A percentile compares a stretch with the other conserved stretches of the same genome.
Conservation (phyloP, 2,888 invertebrate species). For the Brassicogethes aeneus region DNA sequence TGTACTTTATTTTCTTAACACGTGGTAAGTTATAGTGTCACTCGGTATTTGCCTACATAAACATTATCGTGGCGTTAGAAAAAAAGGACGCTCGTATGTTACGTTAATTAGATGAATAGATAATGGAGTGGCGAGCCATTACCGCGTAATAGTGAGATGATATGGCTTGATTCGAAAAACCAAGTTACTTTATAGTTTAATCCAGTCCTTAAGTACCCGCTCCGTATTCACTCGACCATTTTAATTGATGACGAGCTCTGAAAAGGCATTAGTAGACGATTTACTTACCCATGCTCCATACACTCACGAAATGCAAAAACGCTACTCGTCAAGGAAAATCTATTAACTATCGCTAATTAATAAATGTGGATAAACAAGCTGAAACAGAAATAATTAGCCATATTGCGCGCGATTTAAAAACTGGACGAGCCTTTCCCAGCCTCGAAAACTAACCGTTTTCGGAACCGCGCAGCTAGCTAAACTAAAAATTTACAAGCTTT, state of each 20-base stretch:
- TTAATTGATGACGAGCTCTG: slow-evolving; percentile 11
- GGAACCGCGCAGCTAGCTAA: too few relatives aligned
- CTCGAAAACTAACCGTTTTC: background rate
- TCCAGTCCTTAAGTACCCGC: background rate
- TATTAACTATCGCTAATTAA: background rate
- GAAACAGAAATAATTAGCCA: background rate
- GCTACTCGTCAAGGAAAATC: background rate
- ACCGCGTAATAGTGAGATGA: background rate
- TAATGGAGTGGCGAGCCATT: background rate
- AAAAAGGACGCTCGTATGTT: too few relatives aligned
- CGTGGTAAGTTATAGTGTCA: too few relatives aligned
- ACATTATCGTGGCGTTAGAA: too few relatives aligned
- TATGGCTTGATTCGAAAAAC: slow-evolving; percentile 1
- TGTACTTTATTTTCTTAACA: too few relatives aligned
- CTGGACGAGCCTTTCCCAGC: background rate
- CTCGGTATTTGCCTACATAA: too few relatives aligned
- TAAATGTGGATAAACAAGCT: background rate
- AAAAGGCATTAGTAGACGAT: background rate
- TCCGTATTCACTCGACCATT: slow-evolving; percentile 12
- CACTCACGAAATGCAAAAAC: slow-evolving; percentile 2
- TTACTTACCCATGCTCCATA: slow-evolving; percentile 1
- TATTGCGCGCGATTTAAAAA: background rate
- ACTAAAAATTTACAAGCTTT: too few relatives aligned
- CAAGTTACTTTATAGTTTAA: background rate
- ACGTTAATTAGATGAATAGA: background rate